Evolutionary conservation across 2,888 invertebrate species (phyloP).

Genomic region (Bombylius discolor): DNA sequence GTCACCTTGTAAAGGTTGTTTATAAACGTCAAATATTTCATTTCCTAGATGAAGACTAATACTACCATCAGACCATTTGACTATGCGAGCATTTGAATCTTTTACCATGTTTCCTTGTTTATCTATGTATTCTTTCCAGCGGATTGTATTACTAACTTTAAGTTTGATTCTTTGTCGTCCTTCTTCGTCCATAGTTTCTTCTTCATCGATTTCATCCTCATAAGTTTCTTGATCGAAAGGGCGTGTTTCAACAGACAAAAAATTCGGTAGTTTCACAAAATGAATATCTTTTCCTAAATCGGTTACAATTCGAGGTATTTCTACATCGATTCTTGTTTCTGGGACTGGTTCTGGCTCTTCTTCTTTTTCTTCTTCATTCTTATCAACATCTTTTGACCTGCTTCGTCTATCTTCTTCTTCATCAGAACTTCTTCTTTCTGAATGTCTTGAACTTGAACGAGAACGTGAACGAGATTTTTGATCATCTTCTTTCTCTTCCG

Average conservation of each 20-base stretch:
- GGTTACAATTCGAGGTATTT: conserved; percentile 89
- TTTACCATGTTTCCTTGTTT: conserved; percentile 67
- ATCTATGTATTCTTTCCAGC: conserved; percentile 80
- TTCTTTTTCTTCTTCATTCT: conserved; percentile 35
- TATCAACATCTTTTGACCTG: conserved; percentile 26
- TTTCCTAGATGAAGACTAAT: conserved; percentile 93
- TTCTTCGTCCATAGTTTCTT: conserved; percentile 95
- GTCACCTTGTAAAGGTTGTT: conserved; percentile 86
- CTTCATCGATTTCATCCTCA: conserved; percentile 98
- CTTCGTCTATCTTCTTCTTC: conserved; percentile 38
- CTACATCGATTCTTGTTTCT: conserved; percentile 91
- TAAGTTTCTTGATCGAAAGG: conserved; percentile 92
- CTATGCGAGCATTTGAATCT: conserved; percentile 90
- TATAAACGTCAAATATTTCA: conserved; percentile 96
- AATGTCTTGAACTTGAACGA: conserved; percentile 13
- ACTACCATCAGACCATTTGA: conserved; percentile 96
- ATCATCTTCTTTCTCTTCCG: conserved; percentile 22
- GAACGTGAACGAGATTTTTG: conserved; percentile 24
- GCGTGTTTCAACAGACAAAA: conserved; percentile 92
- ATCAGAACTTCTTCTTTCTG: conserved; percentile 28
- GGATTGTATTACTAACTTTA: conserved; percentile 94
- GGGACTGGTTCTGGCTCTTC: conserved; percentile 69
- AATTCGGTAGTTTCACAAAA: conserved; percentile 95
- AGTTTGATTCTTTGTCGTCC: conserved; percentile 73
- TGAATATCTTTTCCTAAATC: conserved; percentile 86